Evolutionary conservation across 2,888 invertebrate genomes (phyloP).

Genomic region (Bellardia pandia): DNA sequence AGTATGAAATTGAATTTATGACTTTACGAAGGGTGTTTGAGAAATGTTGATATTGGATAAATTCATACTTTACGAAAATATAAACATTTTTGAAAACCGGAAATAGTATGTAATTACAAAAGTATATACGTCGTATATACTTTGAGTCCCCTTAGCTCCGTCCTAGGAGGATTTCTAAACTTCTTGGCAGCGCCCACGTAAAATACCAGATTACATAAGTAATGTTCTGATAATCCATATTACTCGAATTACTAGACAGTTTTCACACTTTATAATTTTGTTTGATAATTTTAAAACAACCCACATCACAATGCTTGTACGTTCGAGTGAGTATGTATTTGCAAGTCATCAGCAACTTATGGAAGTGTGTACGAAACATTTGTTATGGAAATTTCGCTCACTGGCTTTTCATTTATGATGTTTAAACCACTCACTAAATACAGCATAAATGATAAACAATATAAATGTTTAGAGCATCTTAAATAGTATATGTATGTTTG

Average conservation of each 20-base stretch:
- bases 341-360: constrained; percentile 21
- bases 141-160: too few relatives aligned
- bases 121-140: too few relatives aligned
- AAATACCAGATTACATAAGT: too few relatives aligned
- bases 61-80: neutral
- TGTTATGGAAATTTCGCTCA: constrained; percentile 32
- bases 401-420: constrained; percentile 33
- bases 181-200: too few relatives aligned
- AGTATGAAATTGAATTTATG: constrained; percentile 32
- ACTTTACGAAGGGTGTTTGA: neutral
- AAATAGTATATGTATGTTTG: constrained; percentile 16
- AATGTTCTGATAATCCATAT: too few relatives aligned
- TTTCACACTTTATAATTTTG: too few relatives aligned
- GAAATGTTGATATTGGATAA: neutral
- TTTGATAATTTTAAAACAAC: neutral
- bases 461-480: neutral
- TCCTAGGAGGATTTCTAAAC: too few relatives aligned
- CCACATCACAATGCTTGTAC: neutral
- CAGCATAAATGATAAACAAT: constrained; percentile 25
- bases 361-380: neutral
- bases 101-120: too few relatives aligned
- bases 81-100: too few relatives aligned
- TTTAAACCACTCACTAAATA: constrained; percentile 5
- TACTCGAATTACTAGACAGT: too few relatives aligned
- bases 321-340: neutral